Conservation (phyloP, 2,888 invertebrate genomes). For the Stenodera caucasica region DNA sequence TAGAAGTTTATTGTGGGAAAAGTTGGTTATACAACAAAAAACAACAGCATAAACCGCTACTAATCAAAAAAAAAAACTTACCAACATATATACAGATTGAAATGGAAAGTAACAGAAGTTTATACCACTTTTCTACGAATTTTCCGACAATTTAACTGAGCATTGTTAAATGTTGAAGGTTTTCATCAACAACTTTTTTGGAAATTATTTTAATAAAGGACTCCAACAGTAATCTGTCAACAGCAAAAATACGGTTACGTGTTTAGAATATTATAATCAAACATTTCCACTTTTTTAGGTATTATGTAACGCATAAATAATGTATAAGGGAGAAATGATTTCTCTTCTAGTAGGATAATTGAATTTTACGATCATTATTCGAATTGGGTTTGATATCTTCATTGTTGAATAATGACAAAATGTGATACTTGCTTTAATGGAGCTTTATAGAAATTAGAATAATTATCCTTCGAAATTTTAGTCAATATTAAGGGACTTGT, state of each 20-base stretch:
- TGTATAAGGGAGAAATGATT: background rate
- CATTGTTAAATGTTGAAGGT: slow-evolving; percentile 4
- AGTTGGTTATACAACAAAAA: too few relatives aligned
- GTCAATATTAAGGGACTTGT: too few relatives aligned
- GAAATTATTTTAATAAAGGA: slow-evolving; percentile 11
- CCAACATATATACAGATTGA: background rate
- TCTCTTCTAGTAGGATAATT: background rate
- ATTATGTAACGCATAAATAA: background rate
- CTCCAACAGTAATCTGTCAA: slow-evolving; percentile 12
- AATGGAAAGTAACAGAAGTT: background rate
- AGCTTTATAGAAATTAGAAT: too few relatives aligned
- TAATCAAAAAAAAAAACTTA: background rate
- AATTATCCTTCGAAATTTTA: too few relatives aligned
- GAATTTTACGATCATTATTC: too few relatives aligned
- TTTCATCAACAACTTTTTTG: background rate
- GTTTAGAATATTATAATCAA: slow-evolving; percentile 11
- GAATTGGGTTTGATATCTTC: too few relatives aligned
- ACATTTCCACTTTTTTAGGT: background rate
- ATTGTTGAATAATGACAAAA: too few relatives aligned
- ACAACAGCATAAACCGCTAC: too few relatives aligned
- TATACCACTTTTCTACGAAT: background rate
- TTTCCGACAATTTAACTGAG: slow-evolving; percentile 8
- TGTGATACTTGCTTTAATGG: too few relatives aligned
- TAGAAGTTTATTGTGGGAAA: background rate
- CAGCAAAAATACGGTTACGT: slow-evolving; percentile 12